phyloP scores from a whole-genome alignment of 2,888 invertebrate genomes.

The Synergus japonicus region DNA sequence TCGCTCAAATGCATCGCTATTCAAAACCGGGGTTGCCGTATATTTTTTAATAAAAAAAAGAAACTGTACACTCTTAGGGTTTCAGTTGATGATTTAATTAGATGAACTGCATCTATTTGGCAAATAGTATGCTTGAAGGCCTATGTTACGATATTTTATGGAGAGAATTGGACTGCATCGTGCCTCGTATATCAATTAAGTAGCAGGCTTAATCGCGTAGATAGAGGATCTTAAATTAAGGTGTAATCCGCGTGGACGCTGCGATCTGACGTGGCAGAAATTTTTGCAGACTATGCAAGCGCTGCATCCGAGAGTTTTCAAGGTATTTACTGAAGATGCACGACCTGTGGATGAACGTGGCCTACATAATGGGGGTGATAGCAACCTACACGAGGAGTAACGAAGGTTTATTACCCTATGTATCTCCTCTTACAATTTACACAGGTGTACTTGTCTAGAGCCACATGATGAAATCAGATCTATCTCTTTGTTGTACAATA shows the following conservation, averaged over 20 bases:
- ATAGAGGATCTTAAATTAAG: constrained; percentile 48
- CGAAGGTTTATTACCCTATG: background rate
- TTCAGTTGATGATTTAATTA: constrained; percentile 8
- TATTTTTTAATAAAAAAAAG: background rate
- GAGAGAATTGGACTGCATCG: constrained; percentile 2
- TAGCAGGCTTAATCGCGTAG: constrained; percentile 47
- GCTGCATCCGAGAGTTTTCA: constrained; percentile 25
- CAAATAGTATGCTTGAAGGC: constrained; percentile 5
- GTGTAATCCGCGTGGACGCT: constrained; percentile 44
- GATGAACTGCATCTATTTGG: background rate
- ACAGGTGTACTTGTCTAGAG: constrained; percentile 7
- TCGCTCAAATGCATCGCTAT: too few relatives aligned
- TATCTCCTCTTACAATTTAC: background rate
- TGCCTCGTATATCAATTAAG: constrained; percentile 52
- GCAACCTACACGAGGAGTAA: constrained; percentile 42
- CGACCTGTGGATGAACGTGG: constrained; percentile 54
- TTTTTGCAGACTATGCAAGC: constrained; percentile 47
- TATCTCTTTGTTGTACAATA: background rate
- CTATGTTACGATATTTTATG: constrained; percentile 35
- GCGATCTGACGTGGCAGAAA: constrained; percentile 52
- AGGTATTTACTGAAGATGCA: constrained; percentile 63
- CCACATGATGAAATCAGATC: background rate
- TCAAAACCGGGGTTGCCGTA: background rate
- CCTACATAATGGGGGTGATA: constrained; percentile 54
- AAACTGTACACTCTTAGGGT: too few relatives aligned